Evolutionary conservation across 2,888 invertebrate genomes (phyloP), one percentile per base, ranked within the genome.

Genomic region (Thecocarcelia acutangulata): DNA sequence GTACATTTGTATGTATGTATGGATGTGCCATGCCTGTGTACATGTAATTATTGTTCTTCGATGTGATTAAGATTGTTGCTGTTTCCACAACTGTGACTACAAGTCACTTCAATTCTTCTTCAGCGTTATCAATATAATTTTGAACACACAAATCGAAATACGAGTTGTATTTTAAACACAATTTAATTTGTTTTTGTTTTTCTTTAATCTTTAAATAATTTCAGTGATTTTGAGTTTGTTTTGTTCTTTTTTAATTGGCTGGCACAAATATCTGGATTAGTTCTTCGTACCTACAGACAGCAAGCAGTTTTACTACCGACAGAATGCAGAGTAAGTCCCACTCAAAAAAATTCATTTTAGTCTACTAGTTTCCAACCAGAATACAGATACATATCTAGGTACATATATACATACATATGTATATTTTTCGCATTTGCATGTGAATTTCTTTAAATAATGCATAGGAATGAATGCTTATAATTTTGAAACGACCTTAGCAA

Each of bases 141-240:
- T 37, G 44, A n/a, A n/a, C n/a, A n/a, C n/a, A n/a, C n/a, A n/a
- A n/a, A n/a, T 69, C 33, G 37, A 61, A 76, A 69, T 61, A 54
- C 59, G 6, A 52, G 6, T 68, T 24, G 33, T 12, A 76, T n/a
- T 40, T 63, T 50, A 28, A 59, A 61, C 33, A 58, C 28, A 58
- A 19, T 48, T 58, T 2, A 33, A 46, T 44, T 56, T 17, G 4
- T 15, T 50, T 37, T 48, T 19, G 21, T 19, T 52, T 52, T 44
- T 46, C 46, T 52, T 58, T 74, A 75, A 75, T 76, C 59, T 76
- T 68, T 40, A 66, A 58, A 50, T n/a, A 76, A 61, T 69, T 76
- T 59, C 44, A 68, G 17, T 68, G 8, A 68, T 59, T 68, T 42
- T 59, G 58, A 50, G 28, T 75, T 48, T 11, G 44, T 74, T 58